Percentiles rank a stretch among this genome's conserved stretches.
phyloP scores from a whole-genome alignment of 2,113 vertebrate genomes.

The Odobenus rosmarus region DNA sequence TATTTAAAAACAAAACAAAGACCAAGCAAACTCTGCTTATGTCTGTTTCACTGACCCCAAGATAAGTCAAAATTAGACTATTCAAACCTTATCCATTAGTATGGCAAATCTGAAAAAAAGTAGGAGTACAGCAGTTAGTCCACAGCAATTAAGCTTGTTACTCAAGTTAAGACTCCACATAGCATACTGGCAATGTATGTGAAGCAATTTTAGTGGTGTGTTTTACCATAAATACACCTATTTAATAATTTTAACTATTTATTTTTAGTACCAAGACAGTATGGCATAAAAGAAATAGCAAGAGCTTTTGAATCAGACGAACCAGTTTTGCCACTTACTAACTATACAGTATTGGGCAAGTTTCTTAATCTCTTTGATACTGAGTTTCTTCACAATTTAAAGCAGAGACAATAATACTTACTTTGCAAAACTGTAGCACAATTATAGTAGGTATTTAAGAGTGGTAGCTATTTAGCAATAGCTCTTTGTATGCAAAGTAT shows the following conservation, averaged over 20 bases:
- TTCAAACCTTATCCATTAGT: neutral
- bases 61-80: neutral
- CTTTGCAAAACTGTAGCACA: constrained; percentile 62
- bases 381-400: constrained; percentile 72
- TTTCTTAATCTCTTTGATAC: constrained; percentile 74
- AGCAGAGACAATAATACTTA: constrained; percentile 63
- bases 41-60: neutral
- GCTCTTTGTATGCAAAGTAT: constrained; percentile 48
- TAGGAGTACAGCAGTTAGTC: neutral
- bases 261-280: constrained; percentile 59
- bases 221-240: constrained; percentile 21
- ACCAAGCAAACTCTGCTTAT: neutral
- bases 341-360: constrained; percentile 50
- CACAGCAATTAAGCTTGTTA: neutral
- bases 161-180: neutral
- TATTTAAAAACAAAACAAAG: constrained; percentile 17
- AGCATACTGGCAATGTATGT: neutral
- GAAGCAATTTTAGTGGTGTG: neutral
- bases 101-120: neutral
- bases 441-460: constrained; percentile 57
- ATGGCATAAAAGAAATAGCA: constrained; percentile 10
- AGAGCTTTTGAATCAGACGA: constrained; percentile 57
- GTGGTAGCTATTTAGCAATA: constrained; percentile 63
- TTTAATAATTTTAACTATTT: constrained; percentile 60
- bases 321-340: constrained; percentile 73